Conservation (phyloP, 2,113 vertebrate species). For the Plestiodon gilberti region DNA sequence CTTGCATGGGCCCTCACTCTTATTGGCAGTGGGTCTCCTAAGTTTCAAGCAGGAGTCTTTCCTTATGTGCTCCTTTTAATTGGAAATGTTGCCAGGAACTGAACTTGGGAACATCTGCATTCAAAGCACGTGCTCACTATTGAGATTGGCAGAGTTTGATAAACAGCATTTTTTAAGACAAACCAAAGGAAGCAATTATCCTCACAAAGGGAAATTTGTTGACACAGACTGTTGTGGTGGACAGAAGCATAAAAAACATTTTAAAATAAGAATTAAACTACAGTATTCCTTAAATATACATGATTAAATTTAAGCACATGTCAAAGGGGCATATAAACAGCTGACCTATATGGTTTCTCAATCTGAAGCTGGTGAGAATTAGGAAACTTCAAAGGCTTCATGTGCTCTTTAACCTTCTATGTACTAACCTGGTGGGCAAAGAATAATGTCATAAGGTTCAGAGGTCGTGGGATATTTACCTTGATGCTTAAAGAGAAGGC, state of each 20-base stretch:
- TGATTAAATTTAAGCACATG: not conserved
- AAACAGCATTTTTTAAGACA: not conserved
- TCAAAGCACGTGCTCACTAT: too few relatives aligned
- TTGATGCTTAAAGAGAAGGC: not conserved
- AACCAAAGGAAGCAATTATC: not conserved
- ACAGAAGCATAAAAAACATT: not conserved
- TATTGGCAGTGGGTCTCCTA: too few relatives aligned
- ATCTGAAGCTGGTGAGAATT: not conserved
- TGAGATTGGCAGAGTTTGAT: not conserved
- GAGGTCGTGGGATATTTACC: not conserved
- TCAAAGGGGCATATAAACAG: not conserved
- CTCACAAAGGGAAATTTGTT: not conserved
- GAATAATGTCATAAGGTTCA: not conserved
- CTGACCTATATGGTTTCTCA: not conserved
- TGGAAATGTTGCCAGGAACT: too few relatives aligned
- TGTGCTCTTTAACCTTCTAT: not conserved
- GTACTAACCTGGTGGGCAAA: not conserved
- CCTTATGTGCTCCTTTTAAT: too few relatives aligned
- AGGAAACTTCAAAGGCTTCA: not conserved
- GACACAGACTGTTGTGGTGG: not conserved
- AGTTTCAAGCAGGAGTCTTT: too few relatives aligned
- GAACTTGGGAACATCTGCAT: too few relatives aligned
- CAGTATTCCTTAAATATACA: not conserved
- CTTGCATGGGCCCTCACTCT: too few relatives aligned
- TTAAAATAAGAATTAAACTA: not conserved